Evolutionary conservation across 2,113 vertebrate genomes (phyloP).

Genomic region (Alosa alosa): DNA sequence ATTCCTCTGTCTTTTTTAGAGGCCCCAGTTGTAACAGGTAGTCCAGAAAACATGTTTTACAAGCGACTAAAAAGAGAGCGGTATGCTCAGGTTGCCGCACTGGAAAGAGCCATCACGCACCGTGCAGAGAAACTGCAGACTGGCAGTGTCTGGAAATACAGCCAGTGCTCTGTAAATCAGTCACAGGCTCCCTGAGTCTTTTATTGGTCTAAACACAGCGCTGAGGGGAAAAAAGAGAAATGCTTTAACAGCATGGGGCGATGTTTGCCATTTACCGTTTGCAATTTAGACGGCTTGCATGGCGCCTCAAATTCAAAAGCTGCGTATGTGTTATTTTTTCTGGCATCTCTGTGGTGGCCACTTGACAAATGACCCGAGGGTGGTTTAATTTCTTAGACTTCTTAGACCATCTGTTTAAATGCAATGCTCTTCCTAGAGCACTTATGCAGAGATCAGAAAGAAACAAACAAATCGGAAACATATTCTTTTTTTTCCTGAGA

Average conservation of each 20-base stretch:
- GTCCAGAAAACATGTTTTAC: constrained; percentile 39
- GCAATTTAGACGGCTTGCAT: not conserved
- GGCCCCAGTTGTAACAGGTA: constrained; percentile 5
- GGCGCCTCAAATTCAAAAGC: not conserved
- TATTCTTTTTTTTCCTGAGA: not conserved
- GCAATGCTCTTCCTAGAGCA: not conserved
- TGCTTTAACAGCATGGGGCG: not conserved
- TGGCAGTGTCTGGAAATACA: constrained; percentile 27
- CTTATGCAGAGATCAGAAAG: not conserved
- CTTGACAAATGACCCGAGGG: not conserved
- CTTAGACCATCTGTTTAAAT: not conserved
- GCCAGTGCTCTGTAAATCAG: constrained; percentile 40
- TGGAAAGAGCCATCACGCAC: not conserved
- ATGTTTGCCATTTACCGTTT: not conserved
- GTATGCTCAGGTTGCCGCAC: not conserved
- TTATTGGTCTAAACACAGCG: constrained; percentile 5
- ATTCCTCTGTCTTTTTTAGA: constrained; percentile 15
- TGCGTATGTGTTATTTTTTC: not conserved
- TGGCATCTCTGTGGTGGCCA: not conserved
- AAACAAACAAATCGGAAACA: not conserved
- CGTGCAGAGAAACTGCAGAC: not conserved
- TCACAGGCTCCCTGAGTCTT: constrained; percentile 19
- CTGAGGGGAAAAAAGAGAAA: not conserved
- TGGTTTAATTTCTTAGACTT: not conserved
- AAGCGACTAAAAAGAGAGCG: constrained; percentile 36